Conservation (phyloP, 2,113 vertebrate genomes). For the Melospiza melodia region DNA sequence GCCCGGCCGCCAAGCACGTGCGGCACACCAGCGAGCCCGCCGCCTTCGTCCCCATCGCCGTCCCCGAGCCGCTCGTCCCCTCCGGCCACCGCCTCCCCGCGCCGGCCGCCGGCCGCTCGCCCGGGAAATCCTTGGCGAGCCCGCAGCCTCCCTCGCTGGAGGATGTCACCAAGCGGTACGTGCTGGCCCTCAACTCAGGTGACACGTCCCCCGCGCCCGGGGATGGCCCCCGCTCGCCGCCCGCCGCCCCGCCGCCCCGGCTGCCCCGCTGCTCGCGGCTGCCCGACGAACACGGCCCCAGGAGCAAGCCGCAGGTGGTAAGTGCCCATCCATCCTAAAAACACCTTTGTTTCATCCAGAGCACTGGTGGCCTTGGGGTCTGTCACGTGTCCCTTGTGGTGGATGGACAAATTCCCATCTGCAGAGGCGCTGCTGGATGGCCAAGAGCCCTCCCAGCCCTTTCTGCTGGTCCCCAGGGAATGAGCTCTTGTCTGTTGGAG, state of each 20-base stretch:
- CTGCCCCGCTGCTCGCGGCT: slow-evolving; percentile 66
- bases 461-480: neutral
- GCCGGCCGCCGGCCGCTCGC: slow-evolving; percentile 47
- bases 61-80: slow-evolving; percentile 70
- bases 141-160: slow-evolving; percentile 83
- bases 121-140: slow-evolving; percentile 48
- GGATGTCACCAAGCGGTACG: slow-evolving; percentile 88
- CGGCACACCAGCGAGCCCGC: slow-evolving; percentile 89
- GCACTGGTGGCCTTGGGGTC: neutral
- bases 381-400: rapidly evolving
- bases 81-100: slow-evolving; percentile 38
- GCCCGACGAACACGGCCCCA: slow-evolving; percentile 75
- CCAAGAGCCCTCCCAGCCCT: neutral
- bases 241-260: slow-evolving; percentile 59
- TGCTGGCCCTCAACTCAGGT: slow-evolving; percentile 76
- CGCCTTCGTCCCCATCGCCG: slow-evolving; percentile 84
- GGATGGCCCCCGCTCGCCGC: slow-evolving; percentile 73
- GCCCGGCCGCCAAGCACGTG: slow-evolving; percentile 77
- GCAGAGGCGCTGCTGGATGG: neutral
- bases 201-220: slow-evolving; percentile 60
- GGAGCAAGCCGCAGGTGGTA: slow-evolving; percentile 93
- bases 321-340: slow-evolving; percentile 66
- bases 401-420: neutral
- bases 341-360: rapidly evolving
- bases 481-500: neutral